phyloP scores from a whole-genome alignment of 2,888 invertebrate species.

The Drosophila lutescens region DNA sequence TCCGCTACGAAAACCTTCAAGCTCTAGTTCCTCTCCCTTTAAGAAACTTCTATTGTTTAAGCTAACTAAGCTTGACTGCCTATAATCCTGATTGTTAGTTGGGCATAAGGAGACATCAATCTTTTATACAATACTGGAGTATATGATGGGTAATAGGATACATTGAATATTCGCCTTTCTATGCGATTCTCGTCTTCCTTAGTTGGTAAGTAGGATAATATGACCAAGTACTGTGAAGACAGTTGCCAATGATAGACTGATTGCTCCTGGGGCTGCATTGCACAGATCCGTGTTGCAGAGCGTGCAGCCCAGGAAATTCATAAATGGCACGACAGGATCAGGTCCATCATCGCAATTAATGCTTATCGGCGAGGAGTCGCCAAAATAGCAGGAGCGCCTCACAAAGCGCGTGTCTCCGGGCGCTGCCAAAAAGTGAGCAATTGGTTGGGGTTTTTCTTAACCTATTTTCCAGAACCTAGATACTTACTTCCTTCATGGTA shows the following conservation, averaged over 20 bases:
- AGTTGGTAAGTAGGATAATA: slow-evolving; percentile 6
- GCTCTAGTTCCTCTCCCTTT: too few relatives aligned
- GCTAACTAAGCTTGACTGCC: background rate
- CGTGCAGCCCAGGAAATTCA: slow-evolving; percentile 58
- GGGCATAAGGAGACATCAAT: background rate
- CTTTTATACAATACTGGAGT: slow-evolving; percentile 11
- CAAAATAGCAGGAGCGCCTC: slow-evolving; percentile 73
- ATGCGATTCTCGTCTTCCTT: background rate
- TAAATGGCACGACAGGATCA: slow-evolving; percentile 67
- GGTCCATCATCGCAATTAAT: slow-evolving; percentile 63
- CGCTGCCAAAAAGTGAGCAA: slow-evolving; percentile 17
- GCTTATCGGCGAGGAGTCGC: slow-evolving; percentile 50
- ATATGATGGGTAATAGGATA: slow-evolving; percentile 9
- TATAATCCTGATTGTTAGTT: background rate
- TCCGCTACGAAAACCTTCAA: background rate
- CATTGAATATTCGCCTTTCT: background rate
- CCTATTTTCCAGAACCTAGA: background rate
- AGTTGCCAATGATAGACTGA: background rate
- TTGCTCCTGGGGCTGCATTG: slow-evolving; percentile 43
- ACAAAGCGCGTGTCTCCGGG: slow-evolving; percentile 62
- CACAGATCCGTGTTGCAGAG: slow-evolving; percentile 72
- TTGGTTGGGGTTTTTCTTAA: background rate
- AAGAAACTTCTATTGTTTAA: background rate
- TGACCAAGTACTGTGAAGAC: slow-evolving; percentile 3
- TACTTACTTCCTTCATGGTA: slow-evolving; percentile 75